Conservation (phyloP, 2,113 vertebrate species). For the Hypanus sabinus region DNA sequence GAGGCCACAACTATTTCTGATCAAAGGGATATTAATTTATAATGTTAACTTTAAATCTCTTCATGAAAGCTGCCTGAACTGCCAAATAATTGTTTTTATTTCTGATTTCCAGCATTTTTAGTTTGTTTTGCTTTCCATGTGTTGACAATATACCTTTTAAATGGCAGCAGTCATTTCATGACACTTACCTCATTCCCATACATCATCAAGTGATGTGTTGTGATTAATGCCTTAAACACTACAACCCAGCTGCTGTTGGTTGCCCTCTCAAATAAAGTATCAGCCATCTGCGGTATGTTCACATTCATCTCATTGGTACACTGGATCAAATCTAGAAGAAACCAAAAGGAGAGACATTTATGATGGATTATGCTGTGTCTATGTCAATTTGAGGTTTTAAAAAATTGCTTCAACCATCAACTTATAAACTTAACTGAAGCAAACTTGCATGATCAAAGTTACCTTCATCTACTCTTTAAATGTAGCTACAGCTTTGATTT, state of each 20-base stretch:
- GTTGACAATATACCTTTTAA: not conserved
- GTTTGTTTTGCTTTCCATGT: not conserved
- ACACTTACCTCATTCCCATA: slow-evolving; percentile 86
- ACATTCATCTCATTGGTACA: slow-evolving; percentile 92
- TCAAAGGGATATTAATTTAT: too few species aligned
- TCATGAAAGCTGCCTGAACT: too few species aligned
- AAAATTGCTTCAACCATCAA: not conserved
- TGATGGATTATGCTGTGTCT: not conserved
- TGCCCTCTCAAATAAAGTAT: slow-evolving; percentile 78
- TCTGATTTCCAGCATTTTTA: too few species aligned
- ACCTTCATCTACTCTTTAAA: not conserved
- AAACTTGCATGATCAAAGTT: not conserved
- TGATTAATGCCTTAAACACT: slow-evolving; percentile 93
- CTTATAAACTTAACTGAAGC: not conserved
- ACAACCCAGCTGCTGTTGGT: slow-evolving; percentile 91
- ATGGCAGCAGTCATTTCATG: not conserved
- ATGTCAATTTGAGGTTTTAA: not conserved
- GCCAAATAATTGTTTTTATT: too few species aligned
- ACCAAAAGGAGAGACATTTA: slow-evolving; percentile 34
- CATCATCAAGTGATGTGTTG: slow-evolving; percentile 94
- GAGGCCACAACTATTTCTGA: too few species aligned
- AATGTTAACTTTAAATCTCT: too few species aligned
- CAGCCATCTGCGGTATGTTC: slow-evolving; percentile 80
- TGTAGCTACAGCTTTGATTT: not conserved
- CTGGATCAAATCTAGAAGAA: slow-evolving; percentile 76